Conservation (phyloP, 1,140 invertebrate genomes). For the Zophobas atratus region DNA sequence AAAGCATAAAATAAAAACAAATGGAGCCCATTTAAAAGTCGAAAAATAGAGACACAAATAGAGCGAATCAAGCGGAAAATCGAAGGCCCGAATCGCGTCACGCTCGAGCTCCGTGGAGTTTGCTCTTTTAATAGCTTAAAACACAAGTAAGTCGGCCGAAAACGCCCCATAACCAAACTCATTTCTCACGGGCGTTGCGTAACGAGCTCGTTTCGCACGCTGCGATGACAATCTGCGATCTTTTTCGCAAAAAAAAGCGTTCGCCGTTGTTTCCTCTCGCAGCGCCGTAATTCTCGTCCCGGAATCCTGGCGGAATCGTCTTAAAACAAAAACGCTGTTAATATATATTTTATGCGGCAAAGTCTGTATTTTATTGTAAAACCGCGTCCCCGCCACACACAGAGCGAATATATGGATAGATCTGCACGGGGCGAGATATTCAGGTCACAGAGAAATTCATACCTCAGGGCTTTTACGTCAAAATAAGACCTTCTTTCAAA, state of each 20-base stretch:
- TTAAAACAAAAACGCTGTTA: conserved; percentile 36
- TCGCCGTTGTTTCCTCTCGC: no score
- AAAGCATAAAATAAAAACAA: conserved; percentile 3
- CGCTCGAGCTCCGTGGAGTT: no score
- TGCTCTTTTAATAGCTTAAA: no score
- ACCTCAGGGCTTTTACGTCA: conserved; percentile 53
- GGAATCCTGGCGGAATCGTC: conserved; percentile 20
- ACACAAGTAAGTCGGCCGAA: no score
- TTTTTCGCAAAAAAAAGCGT: no score
- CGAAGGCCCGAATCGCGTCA: no score
- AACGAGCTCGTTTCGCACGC: no score
- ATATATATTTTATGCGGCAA: conserved; percentile 38
- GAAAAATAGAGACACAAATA: neutral
- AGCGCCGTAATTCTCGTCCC: neutral
- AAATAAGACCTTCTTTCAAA: conserved; percentile 51
- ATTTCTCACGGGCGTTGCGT: no score
- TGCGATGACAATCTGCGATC: no score
- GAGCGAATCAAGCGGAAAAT: neutral
- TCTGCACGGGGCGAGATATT: conserved; percentile 44
- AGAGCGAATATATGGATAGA: conserved; percentile 28
- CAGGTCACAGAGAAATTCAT: conserved; percentile 53
- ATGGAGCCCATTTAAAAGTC: neutral
- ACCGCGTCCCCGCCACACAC: conserved; percentile 24
- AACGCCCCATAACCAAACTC: no score
- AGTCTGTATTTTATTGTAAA: conserved; percentile 37